A percentile compares a stretch with the other conserved stretches of the same genome.
These are phyloP conservation scores for Calyptomena viridis DNA, from an alignment of 2,113 vertebrate species.

Conservation along the genomic window DNA sequence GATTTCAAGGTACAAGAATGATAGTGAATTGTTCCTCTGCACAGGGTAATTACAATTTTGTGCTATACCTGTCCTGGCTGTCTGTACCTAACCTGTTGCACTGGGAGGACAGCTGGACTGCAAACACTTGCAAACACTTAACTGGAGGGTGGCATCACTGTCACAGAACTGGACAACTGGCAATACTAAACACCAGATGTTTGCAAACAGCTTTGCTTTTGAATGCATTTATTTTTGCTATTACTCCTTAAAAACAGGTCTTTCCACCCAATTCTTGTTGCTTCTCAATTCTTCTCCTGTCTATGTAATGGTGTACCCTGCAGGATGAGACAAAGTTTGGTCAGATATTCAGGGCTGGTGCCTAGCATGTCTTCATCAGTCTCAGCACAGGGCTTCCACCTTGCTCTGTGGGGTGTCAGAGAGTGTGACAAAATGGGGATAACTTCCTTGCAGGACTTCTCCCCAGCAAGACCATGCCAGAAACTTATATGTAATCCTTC, in stretches of 20 bases:
- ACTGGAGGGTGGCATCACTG: background rate
- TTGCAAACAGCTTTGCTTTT: background rate
- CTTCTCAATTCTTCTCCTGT: background rate
- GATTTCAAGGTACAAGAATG: background rate
- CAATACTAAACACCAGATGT: background rate
- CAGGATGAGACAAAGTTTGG: background rate
- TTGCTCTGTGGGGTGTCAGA: background rate
- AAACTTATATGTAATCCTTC: background rate
- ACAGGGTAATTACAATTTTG: background rate
- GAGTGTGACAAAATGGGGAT: background rate
- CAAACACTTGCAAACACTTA: background rate
- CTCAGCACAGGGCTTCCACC: background rate
- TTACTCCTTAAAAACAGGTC: background rate
- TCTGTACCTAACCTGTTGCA: fast-evolving
- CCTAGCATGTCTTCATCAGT: background rate
- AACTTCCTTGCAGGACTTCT: background rate
- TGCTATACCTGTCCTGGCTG: background rate
- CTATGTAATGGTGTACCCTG: no score
- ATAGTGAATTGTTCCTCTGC: background rate
- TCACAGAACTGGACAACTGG: background rate
- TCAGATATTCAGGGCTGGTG: background rate
- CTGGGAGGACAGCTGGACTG: background rate
- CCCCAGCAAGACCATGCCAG: background rate
- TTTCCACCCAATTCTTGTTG: background rate
- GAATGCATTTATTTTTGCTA: background rate